phyloP scores from a whole-genome alignment of 2,113 vertebrate species.

The Ciconia stormi region DNA sequence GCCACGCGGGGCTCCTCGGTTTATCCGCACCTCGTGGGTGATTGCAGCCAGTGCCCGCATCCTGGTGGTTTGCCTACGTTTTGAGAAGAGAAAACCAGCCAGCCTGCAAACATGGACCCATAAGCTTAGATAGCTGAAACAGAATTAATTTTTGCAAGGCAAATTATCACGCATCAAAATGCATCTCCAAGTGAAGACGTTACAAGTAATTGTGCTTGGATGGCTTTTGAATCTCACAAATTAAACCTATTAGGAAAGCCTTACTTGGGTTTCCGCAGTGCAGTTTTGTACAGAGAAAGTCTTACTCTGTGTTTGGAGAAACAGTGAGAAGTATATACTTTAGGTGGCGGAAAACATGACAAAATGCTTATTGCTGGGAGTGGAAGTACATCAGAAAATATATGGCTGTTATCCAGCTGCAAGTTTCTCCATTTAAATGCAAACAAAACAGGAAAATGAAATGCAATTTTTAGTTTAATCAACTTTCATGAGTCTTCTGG shows the following conservation, averaged over 20 bases:
- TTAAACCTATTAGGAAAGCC: background rate
- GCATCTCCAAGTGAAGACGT: background rate
- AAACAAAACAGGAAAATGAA: conserved; percentile 66
- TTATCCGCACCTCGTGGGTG: accelerated
- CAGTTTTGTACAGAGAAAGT: background rate
- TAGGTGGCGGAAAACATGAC: background rate
- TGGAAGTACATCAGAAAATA: background rate
- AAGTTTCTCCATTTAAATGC: conserved; percentile 58
- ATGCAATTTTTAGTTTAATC: conserved; percentile 66
- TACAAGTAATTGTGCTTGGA: background rate
- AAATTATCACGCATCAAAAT: background rate
- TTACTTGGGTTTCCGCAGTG: background rate
- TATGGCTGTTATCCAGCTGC: conserved; percentile 21
- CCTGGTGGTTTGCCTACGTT: background rate
- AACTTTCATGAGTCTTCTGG: conserved; percentile 61
- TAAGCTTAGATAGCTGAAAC: background rate
- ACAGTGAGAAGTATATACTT: background rate
- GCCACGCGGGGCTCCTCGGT: accelerated
- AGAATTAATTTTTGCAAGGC: background rate
- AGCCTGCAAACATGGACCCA: accelerated
- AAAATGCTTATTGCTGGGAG: background rate
- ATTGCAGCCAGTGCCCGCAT: accelerated
- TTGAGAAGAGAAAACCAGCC: background rate
- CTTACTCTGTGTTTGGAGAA: background rate
- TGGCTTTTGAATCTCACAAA: background rate